phyloP scores from a whole-genome alignment of 2,888 invertebrate species.

The Spatulosminthurus flaviceps region DNA sequence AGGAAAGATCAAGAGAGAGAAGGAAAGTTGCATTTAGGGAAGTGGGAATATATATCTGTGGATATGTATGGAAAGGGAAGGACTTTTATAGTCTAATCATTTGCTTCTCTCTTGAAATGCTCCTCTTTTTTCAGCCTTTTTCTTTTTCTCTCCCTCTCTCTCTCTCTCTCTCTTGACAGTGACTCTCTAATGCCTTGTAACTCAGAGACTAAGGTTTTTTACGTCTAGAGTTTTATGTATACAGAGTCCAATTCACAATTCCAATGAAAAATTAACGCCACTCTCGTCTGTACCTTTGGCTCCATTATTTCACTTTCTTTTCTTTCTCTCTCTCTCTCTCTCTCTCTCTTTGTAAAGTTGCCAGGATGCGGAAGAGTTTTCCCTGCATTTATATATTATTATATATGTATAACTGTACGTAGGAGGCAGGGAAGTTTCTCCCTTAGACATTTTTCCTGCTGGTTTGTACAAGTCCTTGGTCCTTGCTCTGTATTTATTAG shows the following conservation, averaged over 20 bases:
- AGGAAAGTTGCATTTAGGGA: no score
- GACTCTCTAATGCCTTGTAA: neutral
- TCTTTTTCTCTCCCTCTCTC: neutral
- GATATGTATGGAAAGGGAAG: no score
- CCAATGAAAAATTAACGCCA: slow-evolving; percentile 38
- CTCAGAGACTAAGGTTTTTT: neutral
- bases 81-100: no score
- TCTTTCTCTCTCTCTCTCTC: no score
- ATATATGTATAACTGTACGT: neutral
- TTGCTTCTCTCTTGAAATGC: no score
- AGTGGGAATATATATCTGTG: no score
- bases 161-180: neutral
- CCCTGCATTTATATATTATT: neutral
- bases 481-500: slow-evolving; percentile 27
- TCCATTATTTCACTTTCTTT: slow-evolving; percentile 15
- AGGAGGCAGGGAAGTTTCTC: neutral
- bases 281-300: slow-evolving; percentile 26
- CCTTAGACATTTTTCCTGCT: neutral
- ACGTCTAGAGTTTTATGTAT: neutral
- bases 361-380: neutral
- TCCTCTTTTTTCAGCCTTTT: neutral
- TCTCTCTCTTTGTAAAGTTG: neutral
- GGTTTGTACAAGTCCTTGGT: neutral
- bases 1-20: no score
- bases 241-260: slow-evolving; percentile 33